Evolutionary conservation across 2,113 vertebrate species (phyloP), one percentile per base, ranked within the genome.

Genomic region (Callithrix jacchus): DNA sequence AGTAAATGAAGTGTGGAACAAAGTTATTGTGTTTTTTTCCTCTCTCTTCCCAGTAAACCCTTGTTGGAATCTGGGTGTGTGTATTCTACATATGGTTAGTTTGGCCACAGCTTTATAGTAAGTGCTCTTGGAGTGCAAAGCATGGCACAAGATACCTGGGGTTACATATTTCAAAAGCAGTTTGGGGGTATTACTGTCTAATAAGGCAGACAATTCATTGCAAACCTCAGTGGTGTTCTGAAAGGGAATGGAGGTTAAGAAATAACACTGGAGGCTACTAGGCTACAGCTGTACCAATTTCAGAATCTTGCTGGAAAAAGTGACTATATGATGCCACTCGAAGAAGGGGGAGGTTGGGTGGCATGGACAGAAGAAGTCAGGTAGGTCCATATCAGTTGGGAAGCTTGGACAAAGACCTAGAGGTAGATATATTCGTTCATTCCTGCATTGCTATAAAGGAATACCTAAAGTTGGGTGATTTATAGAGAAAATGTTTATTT

Each of bases 1-100:
- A 89, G 91, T 96, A 96, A 97, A 94, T 92, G 93, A 96, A 92
- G 54, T 80, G 56, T 89, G 89, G 66, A 96, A 91, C 80, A 47
- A 68, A 96, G 76, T 91, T 35, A 40, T 9, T 77, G 56, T 66
- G 68, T 74, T 82, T 88, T 79, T 68, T 42, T 58, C 86, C 56
- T 32, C 58, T 90, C 30, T 94, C 30, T 82, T 80, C 37, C 54
- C 56, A 3, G 42, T 54, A 80, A 61, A 49, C 17, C 9, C 3
- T 11, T 16, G 40, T 37, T 61, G 17, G 66, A 52, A 88, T 61
- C 61, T 76, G 32, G 83, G 21, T 35, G 7, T 64, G 25, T n/a
- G 20, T 68, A 20, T 23, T 58, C 47, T 82, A 13, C 27, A 23
- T 2, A 0, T 30, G 54, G 21, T 61, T 91, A 40, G 13, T 56